Conservation (phyloP, 2,797 vertebrate species). For the Lacerta agilis region DNA sequence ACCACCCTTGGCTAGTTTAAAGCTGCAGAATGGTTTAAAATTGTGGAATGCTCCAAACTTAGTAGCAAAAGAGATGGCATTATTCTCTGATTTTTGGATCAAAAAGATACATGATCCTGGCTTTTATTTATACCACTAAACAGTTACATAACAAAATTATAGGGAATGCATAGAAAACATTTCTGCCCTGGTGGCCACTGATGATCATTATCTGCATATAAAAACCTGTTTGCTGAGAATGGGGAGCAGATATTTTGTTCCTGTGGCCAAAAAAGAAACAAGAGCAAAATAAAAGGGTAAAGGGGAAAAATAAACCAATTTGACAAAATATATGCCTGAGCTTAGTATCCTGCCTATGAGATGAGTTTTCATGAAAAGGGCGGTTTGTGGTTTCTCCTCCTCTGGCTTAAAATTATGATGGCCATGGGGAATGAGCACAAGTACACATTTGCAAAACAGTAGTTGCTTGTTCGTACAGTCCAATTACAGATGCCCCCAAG, state of each 20-base stretch:
- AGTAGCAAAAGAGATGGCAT: neutral
- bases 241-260: neutral
- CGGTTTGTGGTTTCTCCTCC: neutral
- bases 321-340: neutral
- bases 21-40: too few species aligned
- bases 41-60: neutral
- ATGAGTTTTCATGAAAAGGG: neutral
- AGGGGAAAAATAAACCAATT: neutral
- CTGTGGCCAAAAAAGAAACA: neutral
- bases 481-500: conserved; percentile 14
- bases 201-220: neutral
- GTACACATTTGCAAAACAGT: neutral
- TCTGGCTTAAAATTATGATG: neutral
- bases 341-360: neutral
- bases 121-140: neutral
- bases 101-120: neutral
- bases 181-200: too few species aligned
- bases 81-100: neutral
- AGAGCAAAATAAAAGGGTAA: neutral
- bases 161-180: neutral
- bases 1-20: too few species aligned
- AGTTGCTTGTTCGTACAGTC: neutral
- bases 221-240: neutral
- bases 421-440: neutral
- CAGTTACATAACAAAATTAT: neutral